Conservation (phyloP, 2,888 invertebrate genomes). For the Pollenia griseotomentosa region DNA sequence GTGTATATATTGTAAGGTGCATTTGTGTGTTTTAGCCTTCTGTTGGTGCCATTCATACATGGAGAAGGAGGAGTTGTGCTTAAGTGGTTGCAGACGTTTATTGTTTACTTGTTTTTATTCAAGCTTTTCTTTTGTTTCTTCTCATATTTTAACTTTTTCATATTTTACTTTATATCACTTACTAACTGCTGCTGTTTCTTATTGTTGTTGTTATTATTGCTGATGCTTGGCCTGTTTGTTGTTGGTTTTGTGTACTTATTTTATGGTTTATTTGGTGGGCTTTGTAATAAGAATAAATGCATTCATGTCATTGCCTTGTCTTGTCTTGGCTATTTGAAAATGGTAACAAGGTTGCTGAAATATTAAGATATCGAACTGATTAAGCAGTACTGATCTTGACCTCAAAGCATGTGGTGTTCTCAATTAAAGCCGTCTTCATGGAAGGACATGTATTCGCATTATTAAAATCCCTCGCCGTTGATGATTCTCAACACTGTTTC, state of each 20-base stretch:
- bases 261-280: conserved; percentile 45
- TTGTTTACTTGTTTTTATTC: conserved; percentile 67
- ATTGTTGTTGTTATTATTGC: conserved; percentile 35
- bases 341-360: too few relatives aligned
- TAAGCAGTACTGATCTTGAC: too few relatives aligned
- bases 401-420: too few relatives aligned
- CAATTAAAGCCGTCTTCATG: too few relatives aligned
- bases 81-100: conserved; percentile 75
- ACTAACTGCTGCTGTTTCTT: conserved; percentile 30
- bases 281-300: conserved; percentile 38
- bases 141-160: conserved; percentile 12
- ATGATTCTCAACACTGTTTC: too few relatives aligned
- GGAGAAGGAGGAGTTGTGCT: conserved; percentile 74
- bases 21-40: conserved; percentile 35
- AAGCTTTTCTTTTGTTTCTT: conserved; percentile 5
- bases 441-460: too few relatives aligned
- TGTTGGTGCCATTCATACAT: conserved; percentile 63
- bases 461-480: too few relatives aligned
- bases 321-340: too few relatives aligned
- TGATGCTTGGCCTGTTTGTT: conserved; percentile 36
- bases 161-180: conserved; percentile 33
- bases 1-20: conserved; percentile 11
- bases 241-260: conserved; percentile 23
- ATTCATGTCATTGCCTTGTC: not conserved
- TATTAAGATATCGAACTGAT: too few relatives aligned